Percentiles rank a stretch among this genome's conserved stretches.
phyloP scores from a whole-genome alignment of 2,113 vertebrate species.

The Rhineura floridana region DNA sequence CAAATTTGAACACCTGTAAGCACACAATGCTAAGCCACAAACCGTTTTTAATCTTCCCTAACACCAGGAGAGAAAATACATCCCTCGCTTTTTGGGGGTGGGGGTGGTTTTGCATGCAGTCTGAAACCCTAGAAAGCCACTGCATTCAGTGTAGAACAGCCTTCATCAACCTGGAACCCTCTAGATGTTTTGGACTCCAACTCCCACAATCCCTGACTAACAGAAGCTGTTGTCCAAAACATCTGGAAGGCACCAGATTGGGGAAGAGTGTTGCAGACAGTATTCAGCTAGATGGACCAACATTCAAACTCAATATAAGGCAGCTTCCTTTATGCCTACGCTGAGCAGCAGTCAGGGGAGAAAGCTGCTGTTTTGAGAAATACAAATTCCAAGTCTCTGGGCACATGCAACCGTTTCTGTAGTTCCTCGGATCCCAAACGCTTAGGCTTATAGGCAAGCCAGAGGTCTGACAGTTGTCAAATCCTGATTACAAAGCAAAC shows the following conservation, averaged over 20 bases:
- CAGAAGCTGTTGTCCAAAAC: too few species aligned
- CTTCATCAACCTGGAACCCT: too few species aligned
- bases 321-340: not conserved
- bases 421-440: not conserved
- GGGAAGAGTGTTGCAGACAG: too few species aligned
- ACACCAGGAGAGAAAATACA: too few species aligned
- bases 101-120: too few species aligned
- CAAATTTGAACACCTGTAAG: not conserved
- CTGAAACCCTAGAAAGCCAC: too few species aligned
- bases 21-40: not conserved
- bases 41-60: not conserved
- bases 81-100: not conserved
- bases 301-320: too few species aligned
- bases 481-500: too few species aligned
- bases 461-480: not conserved
- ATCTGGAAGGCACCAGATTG: too few species aligned
- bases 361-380: not conserved
- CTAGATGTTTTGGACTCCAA: too few species aligned
- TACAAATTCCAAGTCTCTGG: not conserved
- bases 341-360: not conserved
- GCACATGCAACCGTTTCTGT: not conserved
- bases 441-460: not conserved
- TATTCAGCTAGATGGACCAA: too few species aligned
- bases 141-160: too few species aligned
- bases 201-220: not conserved